These are phyloP conservation scores for Sula dactylatra DNA, from an alignment of 2,113 vertebrate species.

Conservation along the genomic window DNA sequence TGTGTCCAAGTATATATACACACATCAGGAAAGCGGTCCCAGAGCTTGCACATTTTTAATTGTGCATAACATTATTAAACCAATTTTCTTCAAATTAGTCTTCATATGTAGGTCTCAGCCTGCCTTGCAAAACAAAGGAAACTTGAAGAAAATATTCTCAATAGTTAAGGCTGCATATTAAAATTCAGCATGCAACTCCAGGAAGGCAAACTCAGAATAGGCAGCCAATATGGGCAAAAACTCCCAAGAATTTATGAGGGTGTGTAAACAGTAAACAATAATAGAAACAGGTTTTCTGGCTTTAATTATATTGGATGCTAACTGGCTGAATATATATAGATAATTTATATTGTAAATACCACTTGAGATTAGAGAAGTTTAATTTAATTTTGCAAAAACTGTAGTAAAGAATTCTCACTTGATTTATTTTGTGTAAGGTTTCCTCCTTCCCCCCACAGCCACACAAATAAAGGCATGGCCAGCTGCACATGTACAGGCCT, in stretches of 20 bases:
- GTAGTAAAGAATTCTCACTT: neutral
- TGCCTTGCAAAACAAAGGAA: neutral
- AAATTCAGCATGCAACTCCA: neutral
- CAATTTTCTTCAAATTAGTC: neutral
- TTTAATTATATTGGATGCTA: neutral
- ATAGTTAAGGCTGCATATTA: neutral
- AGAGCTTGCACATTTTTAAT: neutral
- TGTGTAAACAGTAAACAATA: neutral
- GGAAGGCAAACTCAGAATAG: neutral
- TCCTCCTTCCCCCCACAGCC: neutral
- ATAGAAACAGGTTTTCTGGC: neutral
- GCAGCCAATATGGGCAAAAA: neutral
- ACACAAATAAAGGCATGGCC: neutral
- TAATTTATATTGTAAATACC: neutral
- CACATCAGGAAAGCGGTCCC: neutral
- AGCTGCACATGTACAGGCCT: neutral
- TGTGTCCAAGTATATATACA: neutral
- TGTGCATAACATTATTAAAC: neutral
- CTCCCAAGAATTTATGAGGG: neutral
- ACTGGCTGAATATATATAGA: neutral
- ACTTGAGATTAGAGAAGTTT: neutral
- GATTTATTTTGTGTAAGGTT: neutral
- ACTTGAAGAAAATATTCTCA: neutral
- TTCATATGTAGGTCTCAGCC: neutral
- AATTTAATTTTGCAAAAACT: conserved; percentile 15